A percentile compares a stretch with the other conserved stretches of the same genome.
These are phyloP conservation scores for Astreopora myriophthalma DNA, from an alignment of 64 coral and sea anemone genomes.

Conservation along the genomic window DNA sequence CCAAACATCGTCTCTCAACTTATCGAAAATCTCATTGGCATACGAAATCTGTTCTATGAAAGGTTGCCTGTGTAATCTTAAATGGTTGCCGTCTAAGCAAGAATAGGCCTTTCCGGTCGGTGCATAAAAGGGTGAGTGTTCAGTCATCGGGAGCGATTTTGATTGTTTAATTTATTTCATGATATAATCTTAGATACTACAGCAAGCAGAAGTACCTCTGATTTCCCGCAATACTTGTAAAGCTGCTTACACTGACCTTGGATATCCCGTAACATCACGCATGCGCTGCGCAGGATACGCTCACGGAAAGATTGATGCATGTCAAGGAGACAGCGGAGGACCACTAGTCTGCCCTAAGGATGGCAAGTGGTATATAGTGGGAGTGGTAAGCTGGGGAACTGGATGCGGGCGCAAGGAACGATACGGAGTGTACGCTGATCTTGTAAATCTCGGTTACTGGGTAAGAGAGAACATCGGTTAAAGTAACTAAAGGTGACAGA, in stretches of 20 bases:
- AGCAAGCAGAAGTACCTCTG: slow-evolving; percentile 73
- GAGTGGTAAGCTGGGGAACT: slow-evolving; percentile 80
- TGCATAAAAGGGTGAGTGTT: too few species aligned
- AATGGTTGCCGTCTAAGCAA: too few species aligned
- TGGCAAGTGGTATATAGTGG: slow-evolving; percentile 75
- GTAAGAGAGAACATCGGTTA: slow-evolving; percentile 68
- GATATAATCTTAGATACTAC: background rate
- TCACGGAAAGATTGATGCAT: slow-evolving; percentile 78
- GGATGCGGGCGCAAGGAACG: slow-evolving; percentile 79
- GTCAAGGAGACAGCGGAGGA: slow-evolving; percentile 88
- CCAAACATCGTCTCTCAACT: too few species aligned
- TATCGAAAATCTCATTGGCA: too few species aligned
- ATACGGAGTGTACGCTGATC: slow-evolving; percentile 93
- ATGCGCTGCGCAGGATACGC: slow-evolving; percentile 89
- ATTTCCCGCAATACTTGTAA: slow-evolving; percentile 48
- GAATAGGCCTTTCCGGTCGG: too few species aligned
- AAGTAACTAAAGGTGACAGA: background rate
- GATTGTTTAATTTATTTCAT: background rate
- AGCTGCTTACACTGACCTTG: slow-evolving; percentile 63
- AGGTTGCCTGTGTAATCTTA: too few species aligned
- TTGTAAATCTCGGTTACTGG: slow-evolving; percentile 83
- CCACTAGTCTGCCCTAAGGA: slow-evolving; percentile 74
- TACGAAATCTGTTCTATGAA: too few species aligned
- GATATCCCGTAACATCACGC: slow-evolving; percentile 68
- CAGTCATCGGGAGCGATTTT: too few species aligned